A percentile compares a stretch with the other conserved stretches of the same genome.
Evolutionary conservation across 2,888 invertebrate species (phyloP).

Genomic region (Muschampia plurimacula): DNA sequence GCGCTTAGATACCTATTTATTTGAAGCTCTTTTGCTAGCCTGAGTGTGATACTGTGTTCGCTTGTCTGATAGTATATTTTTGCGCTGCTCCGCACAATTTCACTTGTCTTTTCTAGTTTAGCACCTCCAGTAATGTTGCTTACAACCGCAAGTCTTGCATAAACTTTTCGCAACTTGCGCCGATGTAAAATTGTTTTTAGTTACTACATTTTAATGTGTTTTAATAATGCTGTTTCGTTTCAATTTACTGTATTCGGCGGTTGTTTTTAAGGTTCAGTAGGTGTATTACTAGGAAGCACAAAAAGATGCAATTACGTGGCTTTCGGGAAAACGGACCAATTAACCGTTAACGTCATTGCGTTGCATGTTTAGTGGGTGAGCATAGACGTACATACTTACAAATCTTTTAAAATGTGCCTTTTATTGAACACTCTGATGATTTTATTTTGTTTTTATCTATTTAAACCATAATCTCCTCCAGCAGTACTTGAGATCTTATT

Average conservation of each 20-base stretch:
- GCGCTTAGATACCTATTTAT: neutral
- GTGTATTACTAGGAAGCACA: neutral
- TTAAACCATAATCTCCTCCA: too few relatives aligned
- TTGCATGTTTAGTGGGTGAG: too few relatives aligned
- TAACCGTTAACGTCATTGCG: too few relatives aligned
- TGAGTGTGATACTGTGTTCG: neutral
- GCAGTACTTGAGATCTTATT: too few relatives aligned
- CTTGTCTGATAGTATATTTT: neutral
- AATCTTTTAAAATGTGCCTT: too few relatives aligned
- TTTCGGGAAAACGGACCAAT: neutral
- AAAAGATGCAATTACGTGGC: neutral
- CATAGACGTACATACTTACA: too few relatives aligned
- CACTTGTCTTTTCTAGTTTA: conserved; percentile 4
- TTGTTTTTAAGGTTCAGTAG: neutral
- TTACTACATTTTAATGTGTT: conserved; percentile 25
- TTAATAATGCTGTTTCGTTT: conserved; percentile 16
- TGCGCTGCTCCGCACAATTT: conserved; percentile 1
- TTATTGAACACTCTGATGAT: too few relatives aligned
- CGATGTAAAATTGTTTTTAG: conserved; percentile 21
- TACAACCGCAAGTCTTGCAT: conserved; percentile 24
- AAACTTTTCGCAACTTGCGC: conserved; percentile 27
- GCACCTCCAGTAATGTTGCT: neutral
- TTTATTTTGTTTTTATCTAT: too few relatives aligned
- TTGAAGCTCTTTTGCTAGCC: neutral
- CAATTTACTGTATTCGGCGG: neutral